phyloP scores from a whole-genome alignment of 2,888 invertebrate genomes.

The Clitarchus hookeri region DNA sequence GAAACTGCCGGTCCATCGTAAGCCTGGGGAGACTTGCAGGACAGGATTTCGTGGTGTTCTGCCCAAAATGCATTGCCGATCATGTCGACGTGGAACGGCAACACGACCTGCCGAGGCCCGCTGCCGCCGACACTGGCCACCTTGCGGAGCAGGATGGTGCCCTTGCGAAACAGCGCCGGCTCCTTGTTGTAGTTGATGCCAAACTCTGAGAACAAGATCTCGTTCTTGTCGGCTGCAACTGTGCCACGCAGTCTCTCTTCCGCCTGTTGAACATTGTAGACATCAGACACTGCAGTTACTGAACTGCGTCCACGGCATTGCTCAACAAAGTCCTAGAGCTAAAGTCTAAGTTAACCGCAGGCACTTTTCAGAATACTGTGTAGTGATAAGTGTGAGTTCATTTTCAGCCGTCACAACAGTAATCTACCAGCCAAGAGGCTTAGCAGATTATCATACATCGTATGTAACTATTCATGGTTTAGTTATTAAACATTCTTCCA shows the following conservation, averaged over 20 bases:
- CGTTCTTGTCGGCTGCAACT: constrained; percentile 88
- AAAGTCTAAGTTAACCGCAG: no score
- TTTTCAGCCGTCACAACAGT: no score
- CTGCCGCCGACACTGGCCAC: constrained; percentile 55
- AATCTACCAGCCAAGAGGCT: no score
- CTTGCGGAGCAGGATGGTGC: constrained; percentile 81
- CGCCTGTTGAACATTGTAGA: constrained; percentile 61
- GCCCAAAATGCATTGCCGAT: constrained; percentile 87
- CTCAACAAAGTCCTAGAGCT: no score
- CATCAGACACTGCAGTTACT: no score
- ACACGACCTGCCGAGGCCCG: constrained; percentile 60
- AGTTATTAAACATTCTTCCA: no score
- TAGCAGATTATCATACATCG: no score
- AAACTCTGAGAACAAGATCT: constrained; percentile 87
- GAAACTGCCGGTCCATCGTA: neutral
- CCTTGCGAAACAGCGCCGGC: constrained; percentile 83
- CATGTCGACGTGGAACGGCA: constrained; percentile 79
- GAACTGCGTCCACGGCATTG: no score
- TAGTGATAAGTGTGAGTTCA: no score
- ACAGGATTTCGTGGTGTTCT: constrained; percentile 67
- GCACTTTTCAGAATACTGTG: no score
- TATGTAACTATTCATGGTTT: no score
- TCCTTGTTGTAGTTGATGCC: constrained; percentile 92
- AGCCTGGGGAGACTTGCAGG: constrained; percentile 45
- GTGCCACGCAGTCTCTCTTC: constrained; percentile 87